A percentile compares a stretch with the other conserved stretches of the same genome.
These are phyloP conservation scores for Sminthurinus aureus DNA, from an alignment of 2,888 invertebrate genomes.

Conservation along the genomic window DNA sequence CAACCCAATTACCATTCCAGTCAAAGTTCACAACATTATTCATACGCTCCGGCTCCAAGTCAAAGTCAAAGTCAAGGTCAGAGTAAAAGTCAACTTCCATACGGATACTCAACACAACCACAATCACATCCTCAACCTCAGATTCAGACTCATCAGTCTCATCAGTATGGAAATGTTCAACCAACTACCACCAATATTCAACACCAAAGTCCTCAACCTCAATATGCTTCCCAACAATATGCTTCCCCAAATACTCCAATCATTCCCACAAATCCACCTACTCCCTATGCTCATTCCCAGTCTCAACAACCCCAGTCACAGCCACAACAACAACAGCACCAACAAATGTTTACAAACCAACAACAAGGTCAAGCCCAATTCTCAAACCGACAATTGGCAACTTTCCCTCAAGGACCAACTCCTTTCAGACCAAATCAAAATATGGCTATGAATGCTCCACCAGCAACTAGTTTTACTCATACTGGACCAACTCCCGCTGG, in stretches of 20 bases:
- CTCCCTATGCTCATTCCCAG: background rate
- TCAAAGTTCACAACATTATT: conserved; percentile 19
- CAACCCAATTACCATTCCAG: background rate
- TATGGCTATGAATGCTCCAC: background rate
- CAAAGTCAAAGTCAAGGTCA: background rate
- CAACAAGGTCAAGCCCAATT: background rate
- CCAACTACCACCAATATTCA: background rate
- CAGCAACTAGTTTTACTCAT: background rate
- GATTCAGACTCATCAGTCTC: background rate
- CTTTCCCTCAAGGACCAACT: background rate
- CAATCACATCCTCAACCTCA: background rate
- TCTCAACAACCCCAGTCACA: background rate
- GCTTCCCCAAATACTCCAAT: background rate
- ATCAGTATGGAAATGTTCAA: background rate
- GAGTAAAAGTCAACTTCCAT: background rate
- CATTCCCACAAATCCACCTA: background rate
- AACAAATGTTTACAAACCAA: background rate
- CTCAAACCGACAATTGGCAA: background rate
- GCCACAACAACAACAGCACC: conserved; percentile 3
- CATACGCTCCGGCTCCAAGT: conserved; percentile 25
- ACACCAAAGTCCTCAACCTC: background rate
- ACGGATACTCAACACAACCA: background rate
- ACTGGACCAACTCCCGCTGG: background rate
- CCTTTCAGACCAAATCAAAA: background rate
- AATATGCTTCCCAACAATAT: background rate